Conservation (phyloP, 2,888 invertebrate genomes). For the Hesperia comma region DNA sequence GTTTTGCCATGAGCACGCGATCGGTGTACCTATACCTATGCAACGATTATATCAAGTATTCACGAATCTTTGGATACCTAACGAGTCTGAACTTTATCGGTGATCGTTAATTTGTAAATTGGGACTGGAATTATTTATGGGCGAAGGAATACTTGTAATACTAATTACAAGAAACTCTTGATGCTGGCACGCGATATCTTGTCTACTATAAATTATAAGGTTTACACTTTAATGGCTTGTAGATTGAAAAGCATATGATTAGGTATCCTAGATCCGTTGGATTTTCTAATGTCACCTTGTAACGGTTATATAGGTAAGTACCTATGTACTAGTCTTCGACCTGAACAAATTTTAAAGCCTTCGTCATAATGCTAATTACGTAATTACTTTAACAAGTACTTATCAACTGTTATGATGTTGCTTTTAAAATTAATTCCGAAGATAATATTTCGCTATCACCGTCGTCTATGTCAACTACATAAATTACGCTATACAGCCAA, state of each 20-base stretch:
- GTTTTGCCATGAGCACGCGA: conserved; percentile 76
- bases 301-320: not conserved
- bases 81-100: conserved; percentile 37
- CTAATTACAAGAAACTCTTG: conserved; percentile 18
- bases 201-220: conserved; percentile 2
- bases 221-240: not conserved
- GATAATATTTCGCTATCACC: conserved; percentile 16
- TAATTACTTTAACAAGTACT: too few relatives aligned
- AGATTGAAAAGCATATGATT: conserved; percentile 2
- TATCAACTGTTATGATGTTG: too few relatives aligned
- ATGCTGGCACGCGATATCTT: conserved; percentile 20
- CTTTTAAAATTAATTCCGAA: not conserved
- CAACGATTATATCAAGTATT: conserved; percentile 44
- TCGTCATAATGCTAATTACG: too few relatives aligned
- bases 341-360: too few relatives aligned
- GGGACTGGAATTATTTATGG: conserved; percentile 24
- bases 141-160: conserved; percentile 4
- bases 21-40: conserved; percentile 54
- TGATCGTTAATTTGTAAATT: conserved; percentile 31
- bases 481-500: conserved; percentile 31
- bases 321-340: too few relatives aligned
- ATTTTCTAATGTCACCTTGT: conserved; percentile 7
- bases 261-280: conserved; percentile 3
- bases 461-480: conserved; percentile 30
- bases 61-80: conserved; percentile 33